A percentile compares a stretch with the other conserved stretches of the same genome.
Conservation (phyloP, 1,140 invertebrate species). For the Triops longicaudatus region DNA sequence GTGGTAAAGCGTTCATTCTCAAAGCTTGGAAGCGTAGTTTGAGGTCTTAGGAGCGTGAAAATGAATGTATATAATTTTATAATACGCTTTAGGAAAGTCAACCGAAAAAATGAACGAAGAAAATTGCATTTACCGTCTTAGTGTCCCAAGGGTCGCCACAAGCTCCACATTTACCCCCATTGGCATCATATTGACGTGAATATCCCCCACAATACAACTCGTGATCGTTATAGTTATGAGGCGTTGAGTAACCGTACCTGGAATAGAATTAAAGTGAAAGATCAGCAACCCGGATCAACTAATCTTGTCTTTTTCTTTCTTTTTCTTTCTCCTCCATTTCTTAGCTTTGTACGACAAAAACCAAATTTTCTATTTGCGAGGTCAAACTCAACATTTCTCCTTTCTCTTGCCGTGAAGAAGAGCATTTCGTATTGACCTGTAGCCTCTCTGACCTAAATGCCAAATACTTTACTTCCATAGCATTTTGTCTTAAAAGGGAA, state of each 20-base stretch:
- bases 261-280: slow-evolving; percentile 23
- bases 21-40: background rate
- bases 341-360: slow-evolving; percentile 16
- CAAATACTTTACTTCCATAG: background rate
- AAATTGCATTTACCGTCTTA: slow-evolving; percentile 38
- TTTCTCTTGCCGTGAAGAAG: background rate
- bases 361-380: slow-evolving; percentile 14
- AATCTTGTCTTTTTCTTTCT: background rate
- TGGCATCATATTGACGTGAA: slow-evolving; percentile 59
- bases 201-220: slow-evolving; percentile 83
- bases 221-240: slow-evolving; percentile 74
- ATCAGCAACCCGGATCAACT: background rate
- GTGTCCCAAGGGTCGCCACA: slow-evolving; percentile 73
- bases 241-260: slow-evolving; percentile 50
- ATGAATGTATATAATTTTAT: background rate
- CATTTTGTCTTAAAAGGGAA: background rate
- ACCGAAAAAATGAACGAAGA: background rate
- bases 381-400: background rate
- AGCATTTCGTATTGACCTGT: background rate
- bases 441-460: background rate
- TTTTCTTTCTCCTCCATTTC: background rate
- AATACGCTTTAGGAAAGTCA: background rate
- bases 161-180: slow-evolving; percentile 73
- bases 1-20: background rate
- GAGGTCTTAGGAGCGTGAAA: background rate